A percentile compares a stretch with the other conserved stretches of the same genome.
Conservation (phyloP, 2,113 vertebrate species). For the Phylloscopus whistleri region DNA sequence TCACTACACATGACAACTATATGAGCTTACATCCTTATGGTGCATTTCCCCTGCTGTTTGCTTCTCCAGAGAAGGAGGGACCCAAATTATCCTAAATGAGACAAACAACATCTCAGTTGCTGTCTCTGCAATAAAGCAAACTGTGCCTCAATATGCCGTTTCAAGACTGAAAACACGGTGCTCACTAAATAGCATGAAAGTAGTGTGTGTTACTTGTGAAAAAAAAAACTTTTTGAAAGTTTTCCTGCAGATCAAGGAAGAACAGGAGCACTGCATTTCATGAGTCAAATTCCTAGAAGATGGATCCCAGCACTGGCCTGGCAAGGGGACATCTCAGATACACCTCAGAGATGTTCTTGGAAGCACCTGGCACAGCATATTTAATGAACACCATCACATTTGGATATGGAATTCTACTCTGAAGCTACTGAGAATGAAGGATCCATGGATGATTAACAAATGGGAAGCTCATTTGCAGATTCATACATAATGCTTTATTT, state of each 20-base stretch:
- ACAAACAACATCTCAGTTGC: conserved; percentile 49
- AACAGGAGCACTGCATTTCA: background rate
- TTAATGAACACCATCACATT: background rate
- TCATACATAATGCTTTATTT: background rate
- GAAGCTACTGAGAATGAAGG: background rate
- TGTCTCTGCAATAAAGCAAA: conserved; percentile 46
- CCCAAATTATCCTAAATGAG: conserved; percentile 57
- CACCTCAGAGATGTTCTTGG: background rate
- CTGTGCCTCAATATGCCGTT: conserved; percentile 19
- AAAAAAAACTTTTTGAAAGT: background rate
- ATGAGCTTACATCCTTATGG: conserved; percentile 35
- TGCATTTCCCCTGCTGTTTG: conserved; percentile 18
- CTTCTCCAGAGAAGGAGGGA: conserved; percentile 15
- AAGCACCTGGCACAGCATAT: background rate
- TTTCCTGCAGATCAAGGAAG: background rate
- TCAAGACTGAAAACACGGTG: background rate
- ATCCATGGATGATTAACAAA: background rate
- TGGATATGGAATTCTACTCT: background rate
- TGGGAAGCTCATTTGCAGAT: background rate
- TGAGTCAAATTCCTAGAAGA: background rate
- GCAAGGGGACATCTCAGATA: background rate
- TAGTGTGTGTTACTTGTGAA: background rate
- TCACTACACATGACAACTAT: background rate
- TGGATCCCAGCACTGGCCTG: background rate
- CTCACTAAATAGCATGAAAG: background rate